Base-by-base conservation (phyloP, 2,797 vertebrate species). In the Agapornis canus region DNA sequence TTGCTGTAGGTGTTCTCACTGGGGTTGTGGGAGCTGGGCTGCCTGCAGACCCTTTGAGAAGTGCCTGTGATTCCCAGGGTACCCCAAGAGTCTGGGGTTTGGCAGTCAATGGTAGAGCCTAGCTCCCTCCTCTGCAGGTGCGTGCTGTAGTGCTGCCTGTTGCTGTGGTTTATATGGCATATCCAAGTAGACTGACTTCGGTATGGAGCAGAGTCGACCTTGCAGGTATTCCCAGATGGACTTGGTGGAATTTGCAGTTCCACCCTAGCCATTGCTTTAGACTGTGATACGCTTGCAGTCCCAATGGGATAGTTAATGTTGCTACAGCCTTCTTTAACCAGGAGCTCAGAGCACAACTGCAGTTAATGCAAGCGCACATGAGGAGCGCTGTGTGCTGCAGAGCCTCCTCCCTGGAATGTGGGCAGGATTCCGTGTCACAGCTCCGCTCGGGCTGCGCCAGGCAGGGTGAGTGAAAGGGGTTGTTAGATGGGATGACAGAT, bases 391-490 rank as follows among this genome's bases (percentile, higher is more conserved):
- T 37, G 11, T 29, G 85, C 94, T 76, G 54, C 81, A 32, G 92
- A 68, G 17, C 75, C 68, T n/a, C 60, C 78, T 68, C 60, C 88
- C 96, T 57, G 79, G 48, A 86, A 48, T 29, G 56, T 12, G 82
- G 76, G 72, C 65, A 63, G 39, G 45, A 64, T 13, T 42, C 17
- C 13, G 65, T 5, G 75, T 25, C 10, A 47, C 11, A 25, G 72
- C 89, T 37, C 93, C 47, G n/a, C 89, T 10, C 3, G 1, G 76
- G 90, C 89, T 52, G 82, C 0, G 65, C 61, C 4, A 43, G 83
- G 86, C 15, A 4, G 82, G 31, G 9, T 86, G 94, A 94, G 90
- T 60, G 93, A 95, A 94, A 94, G 95, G 85, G 89, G 82, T 90
- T 56, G 90, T 81, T 95, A 82, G 35, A n/a, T 0, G 72, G 86